phyloP scores from a whole-genome alignment of 1,140 invertebrate genomes.

The Pissodes strobi region DNA sequence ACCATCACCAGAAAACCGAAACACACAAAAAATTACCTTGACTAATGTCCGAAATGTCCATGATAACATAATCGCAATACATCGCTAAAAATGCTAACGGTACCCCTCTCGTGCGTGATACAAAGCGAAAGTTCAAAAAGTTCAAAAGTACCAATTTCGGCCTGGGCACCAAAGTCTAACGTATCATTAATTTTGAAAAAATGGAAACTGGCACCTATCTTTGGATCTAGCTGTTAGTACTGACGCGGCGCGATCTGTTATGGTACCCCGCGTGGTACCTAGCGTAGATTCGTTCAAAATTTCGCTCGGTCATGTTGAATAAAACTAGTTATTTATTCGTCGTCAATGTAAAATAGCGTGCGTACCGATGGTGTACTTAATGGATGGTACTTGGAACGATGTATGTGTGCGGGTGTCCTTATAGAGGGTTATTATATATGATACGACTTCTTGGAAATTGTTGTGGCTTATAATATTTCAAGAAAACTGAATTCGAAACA shows the following conservation, averaged over 20 bases:
- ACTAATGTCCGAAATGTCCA: slow-evolving; percentile 39
- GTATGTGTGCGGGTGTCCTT: slow-evolving; percentile 2
- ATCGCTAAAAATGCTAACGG: slow-evolving; percentile 15
- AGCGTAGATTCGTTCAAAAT: slow-evolving; percentile 12
- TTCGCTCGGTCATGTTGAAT: slow-evolving; percentile 32
- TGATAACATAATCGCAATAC: slow-evolving; percentile 42
- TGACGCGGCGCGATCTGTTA: slow-evolving; percentile 18
- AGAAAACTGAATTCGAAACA: neutral
- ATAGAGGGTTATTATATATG: neutral
- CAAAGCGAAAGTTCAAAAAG: slow-evolving; percentile 18
- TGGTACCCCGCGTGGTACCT: slow-evolving; percentile 30
- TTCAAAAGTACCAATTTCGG: slow-evolving; percentile 33
- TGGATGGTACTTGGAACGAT: slow-evolving; percentile 15
- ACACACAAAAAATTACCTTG: slow-evolving; percentile 34
- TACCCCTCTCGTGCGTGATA: neutral
- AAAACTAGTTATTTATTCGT: slow-evolving; percentile 36
- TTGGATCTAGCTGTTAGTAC: slow-evolving; percentile 24
- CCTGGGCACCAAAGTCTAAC: slow-evolving; percentile 32
- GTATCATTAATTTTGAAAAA: slow-evolving; percentile 24
- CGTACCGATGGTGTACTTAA: slow-evolving; percentile 15
- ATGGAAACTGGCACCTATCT: slow-evolving; percentile 12
- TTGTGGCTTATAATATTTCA: neutral
- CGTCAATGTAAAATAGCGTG: slow-evolving; percentile 27
- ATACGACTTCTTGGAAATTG: neutral
- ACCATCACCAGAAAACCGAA: neutral